Evolutionary conservation across 2,113 vertebrate species (phyloP).

Genomic region (Mesocricetus auratus): DNA sequence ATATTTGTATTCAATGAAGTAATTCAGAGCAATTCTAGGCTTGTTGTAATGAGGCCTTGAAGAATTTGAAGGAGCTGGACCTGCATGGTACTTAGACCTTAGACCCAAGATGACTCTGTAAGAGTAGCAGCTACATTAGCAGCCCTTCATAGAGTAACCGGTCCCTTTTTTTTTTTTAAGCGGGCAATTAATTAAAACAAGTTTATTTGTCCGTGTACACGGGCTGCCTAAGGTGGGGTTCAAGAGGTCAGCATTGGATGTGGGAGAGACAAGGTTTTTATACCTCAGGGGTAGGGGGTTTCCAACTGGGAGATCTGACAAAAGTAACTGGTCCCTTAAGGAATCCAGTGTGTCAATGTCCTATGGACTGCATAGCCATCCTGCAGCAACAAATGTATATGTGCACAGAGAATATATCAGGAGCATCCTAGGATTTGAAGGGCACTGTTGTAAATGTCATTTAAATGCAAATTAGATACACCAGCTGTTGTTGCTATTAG

Average conservation of each 20-base stretch:
- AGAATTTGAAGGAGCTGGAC: neutral
- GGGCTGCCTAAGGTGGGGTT: too few species aligned
- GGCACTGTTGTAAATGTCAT: slow-evolving; percentile 62
- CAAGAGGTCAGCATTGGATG: neutral
- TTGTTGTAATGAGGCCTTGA: neutral
- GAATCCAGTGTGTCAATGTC: neutral
- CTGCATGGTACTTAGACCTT: neutral
- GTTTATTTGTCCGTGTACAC: neutral
- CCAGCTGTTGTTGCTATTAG: slow-evolving; percentile 60
- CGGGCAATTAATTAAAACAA: neutral
- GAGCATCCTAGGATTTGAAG: slow-evolving; percentile 57
- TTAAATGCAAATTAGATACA: slow-evolving; percentile 72
- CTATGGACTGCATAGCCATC: neutral
- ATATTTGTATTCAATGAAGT: neutral
- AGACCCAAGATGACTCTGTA: neutral
- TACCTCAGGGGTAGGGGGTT: neutral
- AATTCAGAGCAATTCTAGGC: neutral
- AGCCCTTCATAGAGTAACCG: neutral
- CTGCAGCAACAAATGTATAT: neutral
- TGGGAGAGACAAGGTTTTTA: neutral
- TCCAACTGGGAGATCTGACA: neutral
- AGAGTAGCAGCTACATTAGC: neutral
- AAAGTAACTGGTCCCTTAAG: neutral
- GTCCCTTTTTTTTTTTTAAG: too few species aligned
- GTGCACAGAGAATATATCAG: neutral